Evolutionary conservation across 2,797 vertebrate genomes (phyloP).

Genomic region (Bovichtus diacanthus): DNA sequence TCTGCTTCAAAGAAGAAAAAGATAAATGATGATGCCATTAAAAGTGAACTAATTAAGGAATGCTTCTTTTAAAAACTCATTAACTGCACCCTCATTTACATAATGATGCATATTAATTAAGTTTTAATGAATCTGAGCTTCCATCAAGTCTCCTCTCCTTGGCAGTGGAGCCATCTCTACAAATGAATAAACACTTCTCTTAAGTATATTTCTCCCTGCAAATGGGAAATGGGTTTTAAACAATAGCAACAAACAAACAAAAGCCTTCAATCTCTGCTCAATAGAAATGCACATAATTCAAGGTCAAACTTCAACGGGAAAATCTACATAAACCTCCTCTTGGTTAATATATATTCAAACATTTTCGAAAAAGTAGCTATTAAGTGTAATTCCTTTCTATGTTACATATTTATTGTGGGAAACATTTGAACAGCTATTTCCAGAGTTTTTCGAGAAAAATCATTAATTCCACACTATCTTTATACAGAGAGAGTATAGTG

Average conservation of each 20-base stretch:
- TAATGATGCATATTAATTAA: conserved; percentile 99
- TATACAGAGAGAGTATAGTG: conserved; percentile 67
- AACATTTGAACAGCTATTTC: conserved; percentile 54
- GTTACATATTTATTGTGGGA: conserved; percentile 55
- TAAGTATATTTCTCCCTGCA: conserved; percentile 96
- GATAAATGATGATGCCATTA: conserved; percentile 99
- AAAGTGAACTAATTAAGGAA: conserved; percentile 99
- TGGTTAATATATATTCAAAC: conserved; percentile 46
- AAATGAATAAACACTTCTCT: conserved; percentile 99
- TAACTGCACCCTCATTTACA: conserved; percentile 99
- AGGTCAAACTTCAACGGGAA: conserved; percentile 77
- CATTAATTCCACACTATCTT: conserved; percentile 73
- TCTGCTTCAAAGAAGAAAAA: conserved; percentile 99
- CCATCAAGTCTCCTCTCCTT: conserved; percentile 98
- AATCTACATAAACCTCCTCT: conserved; percentile 57
- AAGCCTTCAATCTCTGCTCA: conserved; percentile 83
- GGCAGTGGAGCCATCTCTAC: conserved; percentile 99
- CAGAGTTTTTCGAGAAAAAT: conserved; percentile 42
- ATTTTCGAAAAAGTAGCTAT: conserved; percentile 26
- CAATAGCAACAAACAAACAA: conserved; percentile 91
- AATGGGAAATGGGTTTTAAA: conserved; percentile 95
- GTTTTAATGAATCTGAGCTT: conserved; percentile 99
- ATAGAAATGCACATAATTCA: conserved; percentile 77
- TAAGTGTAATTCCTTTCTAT: conserved; percentile 41
- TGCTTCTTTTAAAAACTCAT: conserved; percentile 99